phyloP scores from a whole-genome alignment of 2,113 vertebrate species.

The Chaetorhynchus papuensis region DNA sequence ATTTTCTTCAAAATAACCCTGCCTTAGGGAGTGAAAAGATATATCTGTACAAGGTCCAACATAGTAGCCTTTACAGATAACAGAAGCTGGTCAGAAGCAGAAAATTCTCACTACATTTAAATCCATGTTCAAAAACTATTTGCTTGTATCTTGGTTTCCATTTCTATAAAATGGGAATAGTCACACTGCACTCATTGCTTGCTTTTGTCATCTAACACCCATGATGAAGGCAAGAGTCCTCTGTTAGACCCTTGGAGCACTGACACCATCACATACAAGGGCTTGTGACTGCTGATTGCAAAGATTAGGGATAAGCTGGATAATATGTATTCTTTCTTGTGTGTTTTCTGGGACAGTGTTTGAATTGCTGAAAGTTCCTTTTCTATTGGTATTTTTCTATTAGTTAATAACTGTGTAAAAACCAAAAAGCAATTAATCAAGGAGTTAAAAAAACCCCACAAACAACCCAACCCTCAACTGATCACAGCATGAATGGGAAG shows the following conservation, averaged over 20 bases:
- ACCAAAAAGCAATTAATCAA: neutral
- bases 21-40: neutral
- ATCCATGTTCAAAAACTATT: neutral
- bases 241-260: neutral
- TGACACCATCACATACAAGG: neutral
- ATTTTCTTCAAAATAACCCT: neutral
- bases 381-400: neutral
- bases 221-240: neutral
- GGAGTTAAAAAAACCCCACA: neutral
- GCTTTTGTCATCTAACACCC: neutral
- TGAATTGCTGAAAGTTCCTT: neutral
- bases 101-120: neutral
- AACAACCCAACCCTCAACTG: neutral
- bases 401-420: neutral
- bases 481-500: neutral
- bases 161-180: neutral
- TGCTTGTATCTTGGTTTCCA: neutral
- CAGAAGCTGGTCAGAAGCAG: neutral
- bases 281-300: neutral
- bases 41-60: neutral
- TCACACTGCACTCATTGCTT: neutral
- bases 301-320: neutral
- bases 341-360: neutral
- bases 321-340: neutral
- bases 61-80: neutral